These are phyloP conservation scores for Pseudomugil gertrudae DNA, from an alignment of 2,797 vertebrate species.

Conservation along the genomic window DNA sequence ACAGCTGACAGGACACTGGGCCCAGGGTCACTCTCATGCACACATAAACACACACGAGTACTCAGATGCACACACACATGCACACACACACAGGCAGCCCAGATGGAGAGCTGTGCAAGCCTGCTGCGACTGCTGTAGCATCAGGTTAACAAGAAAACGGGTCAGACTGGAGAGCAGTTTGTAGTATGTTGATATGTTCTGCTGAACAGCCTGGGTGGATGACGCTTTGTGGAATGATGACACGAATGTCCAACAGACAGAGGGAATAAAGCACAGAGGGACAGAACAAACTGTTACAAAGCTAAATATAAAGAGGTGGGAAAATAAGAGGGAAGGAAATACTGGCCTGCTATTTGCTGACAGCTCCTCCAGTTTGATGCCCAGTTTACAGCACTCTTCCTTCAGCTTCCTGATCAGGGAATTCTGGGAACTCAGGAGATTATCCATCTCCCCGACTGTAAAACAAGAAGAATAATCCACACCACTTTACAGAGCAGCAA, in stretches of 20 bases:
- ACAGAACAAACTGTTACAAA: constrained; percentile 10
- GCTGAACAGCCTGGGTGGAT: constrained; percentile 60
- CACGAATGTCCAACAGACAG: constrained; percentile 44
- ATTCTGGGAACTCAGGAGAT: constrained; percentile 89
- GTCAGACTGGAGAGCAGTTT: constrained; percentile 72
- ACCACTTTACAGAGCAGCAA: no score
- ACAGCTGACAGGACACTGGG: constrained; percentile 85
- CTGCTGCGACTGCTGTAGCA: constrained; percentile 81
- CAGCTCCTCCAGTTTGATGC: constrained; percentile 84
- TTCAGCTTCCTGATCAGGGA: constrained; percentile 88
- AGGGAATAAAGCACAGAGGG: constrained; percentile 34
- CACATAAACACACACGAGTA: constrained; percentile 25
- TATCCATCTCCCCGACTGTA: constrained; percentile 88
- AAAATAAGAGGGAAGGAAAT: constrained; percentile 2
- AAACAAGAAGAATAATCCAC: constrained; percentile 32
- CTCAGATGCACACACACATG: constrained; percentile 22
- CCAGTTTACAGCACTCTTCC: constrained; percentile 86
- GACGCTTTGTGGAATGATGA: constrained; percentile 53
- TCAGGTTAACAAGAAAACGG: constrained; percentile 83
- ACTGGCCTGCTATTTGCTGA: constrained; percentile 85
- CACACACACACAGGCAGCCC: constrained; percentile 54
- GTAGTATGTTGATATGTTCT: constrained; percentile 59
- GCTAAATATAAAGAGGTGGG: neutral
- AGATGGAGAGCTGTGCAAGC: constrained; percentile 77
- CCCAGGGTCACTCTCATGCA: constrained; percentile 76